These are phyloP conservation scores for Caenorhabditis uteleia DNA, from an alignment of 2,888 invertebrate genomes.

Conservation along the genomic window DNA sequence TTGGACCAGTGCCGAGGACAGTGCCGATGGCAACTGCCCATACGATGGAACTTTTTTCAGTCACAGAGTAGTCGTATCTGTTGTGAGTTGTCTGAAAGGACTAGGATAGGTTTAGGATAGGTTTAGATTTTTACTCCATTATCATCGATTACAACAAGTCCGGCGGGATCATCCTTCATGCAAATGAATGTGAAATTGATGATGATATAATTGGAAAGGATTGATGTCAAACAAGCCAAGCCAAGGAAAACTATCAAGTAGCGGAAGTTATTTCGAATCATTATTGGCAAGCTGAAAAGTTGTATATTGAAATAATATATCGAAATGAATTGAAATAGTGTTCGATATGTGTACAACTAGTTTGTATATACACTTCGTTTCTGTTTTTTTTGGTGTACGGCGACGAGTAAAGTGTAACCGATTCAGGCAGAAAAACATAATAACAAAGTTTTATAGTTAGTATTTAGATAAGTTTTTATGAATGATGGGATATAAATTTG, in stretches of 20 bases:
- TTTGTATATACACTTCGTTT: no score
- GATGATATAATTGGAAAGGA: slow-evolving; percentile 52
- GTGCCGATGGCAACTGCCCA: slow-evolving; percentile 62
- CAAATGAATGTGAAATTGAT: slow-evolving; percentile 61
- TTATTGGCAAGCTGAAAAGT: no score
- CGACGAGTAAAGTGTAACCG: no score
- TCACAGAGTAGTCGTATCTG: slow-evolving; percentile 51
- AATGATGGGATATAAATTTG: no score
- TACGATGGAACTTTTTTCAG: slow-evolving; percentile 51
- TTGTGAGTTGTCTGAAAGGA: slow-evolving; percentile 47
- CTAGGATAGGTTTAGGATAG: background rate
- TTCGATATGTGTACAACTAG: no score
- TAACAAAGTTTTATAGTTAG: no score
- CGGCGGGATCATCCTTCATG: slow-evolving; percentile 53
- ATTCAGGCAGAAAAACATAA: no score
- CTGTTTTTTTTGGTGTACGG: no score
- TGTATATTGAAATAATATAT: no score
- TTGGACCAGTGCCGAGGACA: slow-evolving; percentile 59
- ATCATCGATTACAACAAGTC: slow-evolving; percentile 15
- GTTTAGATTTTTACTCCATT: slow-evolving; percentile 36
- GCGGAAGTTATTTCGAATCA: slow-evolving; percentile 34
- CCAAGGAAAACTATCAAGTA: slow-evolving; percentile 43
- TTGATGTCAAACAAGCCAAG: slow-evolving; percentile 48
- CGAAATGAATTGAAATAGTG: no score
- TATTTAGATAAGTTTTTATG: no score